phyloP scores from a whole-genome alignment of 2,797 vertebrate species.

The Peromyscus eremicus region DNA sequence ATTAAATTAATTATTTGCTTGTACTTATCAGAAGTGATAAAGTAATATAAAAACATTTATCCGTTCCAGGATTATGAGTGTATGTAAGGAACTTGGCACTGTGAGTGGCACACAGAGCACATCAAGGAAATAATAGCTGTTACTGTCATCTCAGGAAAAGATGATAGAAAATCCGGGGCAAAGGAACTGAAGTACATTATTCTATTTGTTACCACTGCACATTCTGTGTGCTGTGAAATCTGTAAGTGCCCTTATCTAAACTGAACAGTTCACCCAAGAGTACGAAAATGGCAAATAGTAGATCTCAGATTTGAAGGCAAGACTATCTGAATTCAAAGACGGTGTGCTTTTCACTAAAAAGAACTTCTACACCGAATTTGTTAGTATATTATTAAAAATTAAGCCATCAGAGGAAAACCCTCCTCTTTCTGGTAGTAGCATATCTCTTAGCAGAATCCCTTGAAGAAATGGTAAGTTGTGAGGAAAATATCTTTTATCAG shows the following conservation, averaged over 20 bases:
- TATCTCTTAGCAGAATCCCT: slow-evolving; percentile 28
- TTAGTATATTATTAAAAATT: slow-evolving; percentile 51
- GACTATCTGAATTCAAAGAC: slow-evolving; percentile 10
- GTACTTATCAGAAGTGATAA: neutral
- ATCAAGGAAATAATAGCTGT: slow-evolving; percentile 7
- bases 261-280: slow-evolving; percentile 5
- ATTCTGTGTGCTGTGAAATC: neutral
- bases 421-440: slow-evolving; percentile 56
- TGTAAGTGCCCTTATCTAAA: slow-evolving; percentile 30
- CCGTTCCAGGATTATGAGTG: neutral
- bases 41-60: slow-evolving; percentile 34
- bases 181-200: neutral
- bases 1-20: slow-evolving; percentile 21
- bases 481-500: slow-evolving; percentile 49
- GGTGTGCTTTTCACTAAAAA: slow-evolving; percentile 17
- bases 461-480: slow-evolving; percentile 27
- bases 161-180: slow-evolving; percentile 14
- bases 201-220: neutral
- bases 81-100: neutral
- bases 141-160: neutral
- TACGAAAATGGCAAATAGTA: neutral
- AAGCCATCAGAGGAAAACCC: slow-evolving; percentile 40
- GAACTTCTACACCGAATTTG: slow-evolving; percentile 47
- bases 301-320: slow-evolving; percentile 30
- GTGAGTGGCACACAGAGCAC: slow-evolving; percentile 30